phyloP scores from a whole-genome alignment of 1,140 invertebrate species.

The Cherax quadricarinatus region DNA sequence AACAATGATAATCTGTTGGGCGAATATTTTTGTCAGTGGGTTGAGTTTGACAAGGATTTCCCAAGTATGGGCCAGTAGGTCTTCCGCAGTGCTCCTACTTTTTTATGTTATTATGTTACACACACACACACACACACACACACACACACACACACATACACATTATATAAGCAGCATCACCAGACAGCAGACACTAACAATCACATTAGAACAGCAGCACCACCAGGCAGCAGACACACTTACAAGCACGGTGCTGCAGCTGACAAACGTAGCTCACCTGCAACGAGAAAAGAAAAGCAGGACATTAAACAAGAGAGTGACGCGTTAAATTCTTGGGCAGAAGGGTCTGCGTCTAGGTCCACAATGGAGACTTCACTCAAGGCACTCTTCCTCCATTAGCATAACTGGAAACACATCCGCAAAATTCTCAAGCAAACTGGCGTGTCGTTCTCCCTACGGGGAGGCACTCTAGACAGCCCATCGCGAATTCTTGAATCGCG shows the following conservation, averaged over 20 bases:
- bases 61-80: no score
- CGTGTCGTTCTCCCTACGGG: background rate
- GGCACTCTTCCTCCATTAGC: conserved; percentile 13
- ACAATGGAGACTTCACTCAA: conserved; percentile 28
- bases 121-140: conserved; percentile 8
- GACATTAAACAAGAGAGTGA: conserved; percentile 1
- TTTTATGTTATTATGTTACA: background rate
- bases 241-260: background rate
- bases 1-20: no score
- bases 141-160: background rate
- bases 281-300: background rate
- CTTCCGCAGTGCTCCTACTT: no score
- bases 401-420: conserved; percentile 16
- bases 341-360: background rate
- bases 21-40: no score
- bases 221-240: conserved; percentile 22
- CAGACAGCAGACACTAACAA: no score
- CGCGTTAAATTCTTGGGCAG: conserved; percentile 20
- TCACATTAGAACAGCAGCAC: no score
- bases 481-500: background rate
- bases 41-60: no score
- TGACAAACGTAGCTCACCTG: background rate
- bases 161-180: background rate
- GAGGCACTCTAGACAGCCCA: background rate
- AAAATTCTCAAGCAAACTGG: conserved; percentile 4